phyloP scores from a whole-genome alignment of 2,113 vertebrate species.

The Melanotaenia duboulayi region DNA sequence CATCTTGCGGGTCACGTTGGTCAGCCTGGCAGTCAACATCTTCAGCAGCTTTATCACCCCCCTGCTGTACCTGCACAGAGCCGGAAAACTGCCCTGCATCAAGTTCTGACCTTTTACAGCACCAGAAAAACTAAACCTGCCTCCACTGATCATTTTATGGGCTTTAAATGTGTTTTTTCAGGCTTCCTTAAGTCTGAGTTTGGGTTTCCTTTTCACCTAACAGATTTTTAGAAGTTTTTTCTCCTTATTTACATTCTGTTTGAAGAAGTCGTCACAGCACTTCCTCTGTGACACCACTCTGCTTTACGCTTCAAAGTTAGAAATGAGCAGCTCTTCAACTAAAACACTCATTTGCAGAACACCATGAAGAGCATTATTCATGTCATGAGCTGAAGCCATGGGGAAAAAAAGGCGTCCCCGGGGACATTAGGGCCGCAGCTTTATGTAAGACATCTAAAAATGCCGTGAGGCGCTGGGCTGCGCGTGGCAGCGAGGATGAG shows the following conservation, averaged over 20 bases:
- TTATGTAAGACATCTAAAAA: slow-evolving; percentile 46
- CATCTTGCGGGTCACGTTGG: not conserved
- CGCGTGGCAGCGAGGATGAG: not conserved
- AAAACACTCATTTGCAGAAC: slow-evolving; percentile 17
- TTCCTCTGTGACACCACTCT: slow-evolving; percentile 7
- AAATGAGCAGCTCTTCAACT: slow-evolving; percentile 17
- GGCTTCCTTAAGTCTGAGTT: no score
- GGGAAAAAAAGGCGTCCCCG: not conserved
- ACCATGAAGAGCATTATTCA: slow-evolving; percentile 62
- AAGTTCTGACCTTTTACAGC: not conserved
- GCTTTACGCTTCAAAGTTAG: slow-evolving; percentile 42
- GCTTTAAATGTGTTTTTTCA: no score
- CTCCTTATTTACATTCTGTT: not conserved
- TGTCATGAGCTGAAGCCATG: slow-evolving; percentile 22
- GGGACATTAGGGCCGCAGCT: slow-evolving; percentile 18
- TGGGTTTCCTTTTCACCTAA: no score
- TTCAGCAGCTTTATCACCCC: slow-evolving; percentile 24
- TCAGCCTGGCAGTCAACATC: not conserved
- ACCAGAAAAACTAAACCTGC: no score
- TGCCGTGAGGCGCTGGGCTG: not conserved
- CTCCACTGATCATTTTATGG: not conserved
- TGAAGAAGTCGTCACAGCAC: slow-evolving; percentile 1
- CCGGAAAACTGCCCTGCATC: slow-evolving; percentile 14
- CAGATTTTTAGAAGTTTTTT: not conserved
- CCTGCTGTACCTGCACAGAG: slow-evolving; percentile 20